Base-by-base conservation (phyloP, 2,888 invertebrate species). In the Microchrysa polita region DNA sequence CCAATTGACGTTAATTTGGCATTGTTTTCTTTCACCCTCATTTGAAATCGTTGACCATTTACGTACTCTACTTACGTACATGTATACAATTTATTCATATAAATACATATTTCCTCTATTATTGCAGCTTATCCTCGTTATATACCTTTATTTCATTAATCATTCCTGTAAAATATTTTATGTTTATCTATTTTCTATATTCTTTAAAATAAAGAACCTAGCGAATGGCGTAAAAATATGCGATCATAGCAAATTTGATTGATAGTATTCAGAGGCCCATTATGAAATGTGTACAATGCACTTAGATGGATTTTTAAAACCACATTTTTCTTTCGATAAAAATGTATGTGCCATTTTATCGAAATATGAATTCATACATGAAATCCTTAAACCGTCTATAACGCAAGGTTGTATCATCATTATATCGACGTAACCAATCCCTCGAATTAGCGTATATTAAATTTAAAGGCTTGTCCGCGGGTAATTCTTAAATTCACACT, bases 401-500 rank as follows among this genome's bases (percentile, higher is more conserved):
- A 7, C 27, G 7, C 27, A 48, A 48, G 48, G 48, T 12, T 48
- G 12, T 48, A 34, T 34, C 7, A 34, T 34, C 27, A 7, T 34
- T 34, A 5, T 2, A 2, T 7, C 7, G 27, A 34, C 2, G 2
- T 34, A 34, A 34, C 27, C 27, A 5, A 34, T 34, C 27, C 27
- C 27, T n/a, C 27, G 27, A 34, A 34, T 34, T 34, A 34, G 27
- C 27, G 27, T 34, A n/a, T n/a, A 34, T 34, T 34, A 34, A 34
- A 34, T 34, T 34, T n/a, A 61, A 34, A 61, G 34, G 61, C 18
- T 14, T 16, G 42, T 27, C 55, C 44, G 7, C 5, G 5, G 20
- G 18, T 65, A 65, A 65, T 22, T 20, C 44, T 27, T 53, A 7
- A 48, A 48, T 48, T 48, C 48, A 48, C 48, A 48, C 48, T 48